These are phyloP conservation scores for Noctua fimbriata DNA, from an alignment of 2,888 invertebrate genomes.

Conservation along the genomic window DNA sequence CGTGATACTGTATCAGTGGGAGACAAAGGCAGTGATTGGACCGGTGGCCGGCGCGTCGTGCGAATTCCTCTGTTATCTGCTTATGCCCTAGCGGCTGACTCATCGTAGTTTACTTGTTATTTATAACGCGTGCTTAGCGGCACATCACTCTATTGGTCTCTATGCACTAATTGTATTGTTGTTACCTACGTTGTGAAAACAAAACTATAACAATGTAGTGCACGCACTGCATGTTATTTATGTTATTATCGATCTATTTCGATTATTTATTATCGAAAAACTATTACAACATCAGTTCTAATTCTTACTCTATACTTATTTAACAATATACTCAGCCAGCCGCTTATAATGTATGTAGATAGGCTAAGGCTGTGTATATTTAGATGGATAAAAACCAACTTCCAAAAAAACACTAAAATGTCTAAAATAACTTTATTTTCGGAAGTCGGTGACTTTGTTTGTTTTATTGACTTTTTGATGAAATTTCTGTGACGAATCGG, in stretches of 20 bases:
- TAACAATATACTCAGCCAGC: background rate
- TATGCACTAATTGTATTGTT: conserved; percentile 5
- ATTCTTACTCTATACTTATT: background rate
- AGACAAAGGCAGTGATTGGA: conserved; percentile 60
- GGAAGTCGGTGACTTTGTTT: too few relatives aligned
- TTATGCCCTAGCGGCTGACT: conserved; percentile 37
- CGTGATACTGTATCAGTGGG: conserved; percentile 32
- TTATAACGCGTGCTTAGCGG: conserved; percentile 40
- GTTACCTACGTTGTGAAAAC: conserved; percentile 3
- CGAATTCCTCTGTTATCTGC: conserved; percentile 58
- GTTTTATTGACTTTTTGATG: too few relatives aligned
- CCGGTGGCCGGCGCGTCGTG: conserved; percentile 10
- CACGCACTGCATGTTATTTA: background rate
- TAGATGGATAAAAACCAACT: background rate
- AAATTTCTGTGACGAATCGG: too few relatives aligned
- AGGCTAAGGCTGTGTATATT: background rate
- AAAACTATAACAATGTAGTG: background rate
- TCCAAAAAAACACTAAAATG: too few relatives aligned
- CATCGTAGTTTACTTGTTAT: conserved; percentile 54
- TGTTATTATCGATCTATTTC: background rate
- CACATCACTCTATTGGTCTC: conserved; percentile 29
- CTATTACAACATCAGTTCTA: background rate
- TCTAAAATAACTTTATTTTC: too few relatives aligned
- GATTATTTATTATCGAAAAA: background rate
- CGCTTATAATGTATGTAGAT: background rate